These are phyloP conservation scores for Sorex maritimensis DNA, from an alignment of 2,797 vertebrate species.

Conservation along the genomic window DNA sequence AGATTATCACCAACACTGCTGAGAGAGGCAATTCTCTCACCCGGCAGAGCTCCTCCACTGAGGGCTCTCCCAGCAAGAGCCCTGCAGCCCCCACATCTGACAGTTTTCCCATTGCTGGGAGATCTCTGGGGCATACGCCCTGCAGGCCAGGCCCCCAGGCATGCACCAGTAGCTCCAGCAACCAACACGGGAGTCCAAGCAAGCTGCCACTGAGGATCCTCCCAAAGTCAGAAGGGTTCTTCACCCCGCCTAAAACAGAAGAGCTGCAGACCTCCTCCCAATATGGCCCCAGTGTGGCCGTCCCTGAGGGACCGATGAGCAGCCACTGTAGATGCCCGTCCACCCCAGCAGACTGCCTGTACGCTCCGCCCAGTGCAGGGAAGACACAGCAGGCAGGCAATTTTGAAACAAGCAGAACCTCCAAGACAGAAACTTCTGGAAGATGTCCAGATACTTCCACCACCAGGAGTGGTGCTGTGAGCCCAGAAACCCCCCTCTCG, in stretches of 20 bases:
- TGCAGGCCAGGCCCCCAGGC: slow-evolving; percentile 90
- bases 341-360: slow-evolving; percentile 83
- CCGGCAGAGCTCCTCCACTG: slow-evolving; percentile 92
- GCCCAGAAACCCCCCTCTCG: slow-evolving; percentile 84
- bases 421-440: slow-evolving; percentile 87
- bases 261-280: slow-evolving; percentile 86
- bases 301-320: slow-evolving; percentile 84
- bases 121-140: slow-evolving; percentile 79
- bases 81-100: slow-evolving; percentile 85
- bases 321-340: slow-evolving; percentile 85
- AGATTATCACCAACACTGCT: slow-evolving; percentile 96
- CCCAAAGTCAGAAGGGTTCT: slow-evolving; percentile 88
- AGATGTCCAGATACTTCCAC: slow-evolving; percentile 88
- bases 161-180: slow-evolving; percentile 88
- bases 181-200: slow-evolving; percentile 91
- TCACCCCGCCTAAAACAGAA: slow-evolving; percentile 84
- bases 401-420: slow-evolving; percentile 87
- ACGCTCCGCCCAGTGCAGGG: slow-evolving; percentile 78
- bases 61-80: slow-evolving; percentile 91
- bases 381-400: slow-evolving; percentile 81
- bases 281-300: slow-evolving; percentile 85
- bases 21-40: slow-evolving; percentile 95
- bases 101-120: slow-evolving; percentile 81
- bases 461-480: slow-evolving; percentile 85
- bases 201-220: slow-evolving; percentile 89